Conservation (phyloP, 2,888 invertebrate species). For the Resseliella maxima region DNA sequence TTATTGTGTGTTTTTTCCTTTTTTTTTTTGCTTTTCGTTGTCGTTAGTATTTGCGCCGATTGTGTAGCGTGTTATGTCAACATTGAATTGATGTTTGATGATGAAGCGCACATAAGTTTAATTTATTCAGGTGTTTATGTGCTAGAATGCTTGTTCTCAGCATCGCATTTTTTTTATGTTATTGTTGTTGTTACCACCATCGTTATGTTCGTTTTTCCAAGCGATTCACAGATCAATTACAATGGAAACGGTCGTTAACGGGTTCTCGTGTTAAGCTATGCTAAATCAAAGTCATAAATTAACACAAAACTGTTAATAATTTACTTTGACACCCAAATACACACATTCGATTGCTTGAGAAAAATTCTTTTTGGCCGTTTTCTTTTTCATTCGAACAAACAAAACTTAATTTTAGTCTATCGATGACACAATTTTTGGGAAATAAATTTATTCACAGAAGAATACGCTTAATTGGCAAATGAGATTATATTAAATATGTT, state of each 20-base stretch:
- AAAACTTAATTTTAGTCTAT: background rate
- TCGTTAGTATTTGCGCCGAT: background rate
- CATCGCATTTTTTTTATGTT: background rate
- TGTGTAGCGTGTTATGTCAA: constrained; percentile 43
- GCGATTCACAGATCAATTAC: constrained; percentile 12
- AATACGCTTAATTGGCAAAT: no score
- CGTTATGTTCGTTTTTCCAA: background rate
- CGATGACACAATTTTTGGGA: background rate
- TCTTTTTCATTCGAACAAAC: background rate
- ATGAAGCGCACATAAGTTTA: background rate
- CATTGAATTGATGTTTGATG: constrained; percentile 1
- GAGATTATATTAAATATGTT: no score
- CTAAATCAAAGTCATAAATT: constrained; percentile 41
- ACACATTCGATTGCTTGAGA: background rate
- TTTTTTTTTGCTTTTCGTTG: no score
- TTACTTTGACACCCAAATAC: constrained; percentile 14
- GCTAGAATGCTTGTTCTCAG: background rate
- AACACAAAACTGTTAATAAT: constrained; percentile 2
- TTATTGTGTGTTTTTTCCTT: no score
- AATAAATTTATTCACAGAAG: no score
- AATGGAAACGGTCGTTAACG: constrained; percentile 41
- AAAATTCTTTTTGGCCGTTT: background rate
- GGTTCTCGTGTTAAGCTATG: constrained; percentile 16
- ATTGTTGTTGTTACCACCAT: background rate
- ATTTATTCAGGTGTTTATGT: constrained; percentile 39